These are phyloP conservation scores for Typhlichthys subterraneus DNA, from an alignment of 2,797 vertebrate species.

Conservation along the genomic window DNA sequence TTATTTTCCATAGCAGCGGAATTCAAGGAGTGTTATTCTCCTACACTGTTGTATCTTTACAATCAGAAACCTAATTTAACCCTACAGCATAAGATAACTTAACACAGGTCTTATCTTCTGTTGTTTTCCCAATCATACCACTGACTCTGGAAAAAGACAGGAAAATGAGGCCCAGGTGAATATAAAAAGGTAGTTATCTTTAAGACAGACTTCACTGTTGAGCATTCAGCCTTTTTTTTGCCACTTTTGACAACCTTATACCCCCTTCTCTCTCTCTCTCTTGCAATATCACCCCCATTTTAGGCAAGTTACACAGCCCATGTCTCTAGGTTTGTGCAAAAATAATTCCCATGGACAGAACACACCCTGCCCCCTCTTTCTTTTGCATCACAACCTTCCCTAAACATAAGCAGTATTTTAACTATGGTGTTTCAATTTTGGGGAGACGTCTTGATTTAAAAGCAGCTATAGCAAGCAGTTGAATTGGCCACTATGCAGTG, in stretches of 20 bases:
- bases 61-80: slow-evolving; percentile 84
- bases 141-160: too few relatives aligned
- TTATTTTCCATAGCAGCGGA: slow-evolving; percentile 92
- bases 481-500: slow-evolving; percentile 2
- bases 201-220: slow-evolving; percentile 73
- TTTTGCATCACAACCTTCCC: slow-evolving; percentile 46
- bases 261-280: slow-evolving; percentile 54
- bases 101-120: too few relatives aligned
- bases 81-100: slow-evolving; percentile 52
- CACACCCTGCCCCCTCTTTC: slow-evolving; percentile 21
- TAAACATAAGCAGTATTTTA: slow-evolving; percentile 66
- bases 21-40: slow-evolving; percentile 81
- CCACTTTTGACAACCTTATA: slow-evolving; percentile 74
- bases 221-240: slow-evolving; percentile 79
- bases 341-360: slow-evolving; percentile 81
- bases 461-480: slow-evolving; percentile 19
- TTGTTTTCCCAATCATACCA: too few relatives aligned
- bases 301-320: slow-evolving; percentile 65
- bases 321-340: slow-evolving; percentile 88
- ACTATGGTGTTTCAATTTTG: slow-evolving; percentile 26
- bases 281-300: slow-evolving; percentile 58
- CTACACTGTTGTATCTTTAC: slow-evolving; percentile 71
- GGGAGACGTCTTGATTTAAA: slow-evolving; percentile 21
- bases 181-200: too few relatives aligned
- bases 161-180: too few relatives aligned